A percentile compares a stretch with the other conserved stretches of the same genome.
These are phyloP conservation scores for Aurelia coerulea DNA, from an alignment of 30 jellyfish, hydroid and myxozoan species.

Conservation along the genomic window DNA sequence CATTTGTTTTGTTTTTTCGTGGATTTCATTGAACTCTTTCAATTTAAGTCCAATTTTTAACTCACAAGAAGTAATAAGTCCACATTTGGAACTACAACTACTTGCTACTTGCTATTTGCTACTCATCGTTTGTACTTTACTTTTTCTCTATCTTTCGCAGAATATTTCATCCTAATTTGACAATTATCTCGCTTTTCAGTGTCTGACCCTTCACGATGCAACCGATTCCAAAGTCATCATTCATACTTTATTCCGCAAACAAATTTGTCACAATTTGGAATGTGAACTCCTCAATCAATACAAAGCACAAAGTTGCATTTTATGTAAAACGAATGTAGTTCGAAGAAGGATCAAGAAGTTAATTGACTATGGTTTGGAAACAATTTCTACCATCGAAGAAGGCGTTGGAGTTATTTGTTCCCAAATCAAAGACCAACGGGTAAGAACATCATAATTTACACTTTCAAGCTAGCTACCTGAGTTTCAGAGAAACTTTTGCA, in stretches of 20 bases:
- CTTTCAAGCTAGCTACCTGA: no score
- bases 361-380: constrained; percentile 7
- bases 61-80: no score
- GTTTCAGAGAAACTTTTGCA: no score
- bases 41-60: no score
- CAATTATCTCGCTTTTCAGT: background rate
- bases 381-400: constrained; percentile 1
- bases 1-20: no score
- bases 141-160: no score
- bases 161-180: no score
- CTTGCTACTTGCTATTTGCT: no score
- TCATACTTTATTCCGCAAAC: constrained; percentile 11
- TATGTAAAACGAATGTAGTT: background rate
- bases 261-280: constrained; percentile 21
- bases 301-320: background rate
- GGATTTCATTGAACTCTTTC: no score
- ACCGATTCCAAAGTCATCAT: background rate
- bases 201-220: background rate
- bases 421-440: constrained; percentile 6
- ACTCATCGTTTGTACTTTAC: no score
- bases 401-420: constrained; percentile 7
- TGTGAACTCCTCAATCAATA: background rate
- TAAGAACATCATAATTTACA: background rate
- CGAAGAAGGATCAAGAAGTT: constrained; percentile 5
- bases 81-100: no score